Percentiles rank a stretch among this genome's conserved stretches.
Conservation (phyloP, 2,888 invertebrate genomes). For the Xylophagus ater region DNA sequence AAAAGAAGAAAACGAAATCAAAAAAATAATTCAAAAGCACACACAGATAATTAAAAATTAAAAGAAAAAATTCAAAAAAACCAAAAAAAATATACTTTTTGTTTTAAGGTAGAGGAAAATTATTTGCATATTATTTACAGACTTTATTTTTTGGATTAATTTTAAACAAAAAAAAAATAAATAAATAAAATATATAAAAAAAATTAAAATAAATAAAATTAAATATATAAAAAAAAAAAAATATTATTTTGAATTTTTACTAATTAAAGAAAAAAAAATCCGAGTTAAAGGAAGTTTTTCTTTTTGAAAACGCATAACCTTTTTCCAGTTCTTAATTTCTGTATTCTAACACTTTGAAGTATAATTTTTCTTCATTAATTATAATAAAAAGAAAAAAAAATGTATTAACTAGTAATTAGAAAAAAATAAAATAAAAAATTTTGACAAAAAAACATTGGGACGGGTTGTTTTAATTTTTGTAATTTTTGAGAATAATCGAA, state of each 20-base stretch:
- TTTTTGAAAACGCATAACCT: slow-evolving; percentile 11
- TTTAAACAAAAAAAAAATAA: slow-evolving; percentile 38
- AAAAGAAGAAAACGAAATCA: slow-evolving; percentile 4
- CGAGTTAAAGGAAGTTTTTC: background rate
- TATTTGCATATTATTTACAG: slow-evolving; percentile 10
- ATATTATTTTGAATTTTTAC: slow-evolving; percentile 13
- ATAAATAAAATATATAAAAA: slow-evolving; percentile 25
- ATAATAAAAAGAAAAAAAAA: too few species aligned
- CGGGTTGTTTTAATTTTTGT: slow-evolving; percentile 40
- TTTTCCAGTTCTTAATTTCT: slow-evolving; percentile 19
- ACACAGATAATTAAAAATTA: slow-evolving; percentile 23
- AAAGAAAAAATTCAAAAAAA: slow-evolving; percentile 19
- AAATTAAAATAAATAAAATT: slow-evolving; percentile 21
- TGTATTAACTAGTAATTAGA: too few species aligned
- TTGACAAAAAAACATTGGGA: slow-evolving; percentile 37
- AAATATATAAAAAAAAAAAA: slow-evolving; percentile 17
- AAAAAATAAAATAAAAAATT: too few species aligned
- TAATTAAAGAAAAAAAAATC: slow-evolving; percentile 10
- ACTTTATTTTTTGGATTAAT: slow-evolving; percentile 10
- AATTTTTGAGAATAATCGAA: too few species aligned
- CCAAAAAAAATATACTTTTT: slow-evolving; percentile 25
- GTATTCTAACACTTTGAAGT: too few species aligned
- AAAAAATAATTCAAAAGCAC: slow-evolving; percentile 19
- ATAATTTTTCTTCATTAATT: too few species aligned
- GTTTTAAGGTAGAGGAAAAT: slow-evolving; percentile 18